These are phyloP conservation scores for Desmodus rotundus DNA, from an alignment of 2,113 vertebrate genomes.

Conservation along the genomic window DNA sequence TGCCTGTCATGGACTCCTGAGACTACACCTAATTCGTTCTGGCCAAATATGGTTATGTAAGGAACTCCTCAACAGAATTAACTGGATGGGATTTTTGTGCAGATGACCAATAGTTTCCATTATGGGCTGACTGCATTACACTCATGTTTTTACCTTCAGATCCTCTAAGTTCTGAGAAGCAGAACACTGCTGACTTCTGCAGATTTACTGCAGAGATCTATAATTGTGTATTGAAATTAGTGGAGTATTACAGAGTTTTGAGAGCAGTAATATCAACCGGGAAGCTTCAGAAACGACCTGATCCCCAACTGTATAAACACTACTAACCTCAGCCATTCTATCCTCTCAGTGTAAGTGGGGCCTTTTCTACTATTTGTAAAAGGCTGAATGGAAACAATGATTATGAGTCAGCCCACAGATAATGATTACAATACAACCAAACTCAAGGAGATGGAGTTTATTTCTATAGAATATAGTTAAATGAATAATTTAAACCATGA, in stretches of 20 bases:
- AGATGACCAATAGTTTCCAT: background rate
- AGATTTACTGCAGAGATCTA: background rate
- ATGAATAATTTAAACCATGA: constrained; percentile 10
- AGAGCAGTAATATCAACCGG: background rate
- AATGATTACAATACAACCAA: background rate
- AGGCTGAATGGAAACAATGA: background rate
- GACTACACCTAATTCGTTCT: background rate
- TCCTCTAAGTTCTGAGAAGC: background rate
- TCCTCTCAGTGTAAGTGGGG: background rate
- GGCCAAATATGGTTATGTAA: background rate
- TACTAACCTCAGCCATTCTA: background rate
- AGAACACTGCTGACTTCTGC: background rate
- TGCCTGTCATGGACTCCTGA: background rate
- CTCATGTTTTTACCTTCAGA: background rate
- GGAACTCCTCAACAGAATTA: background rate
- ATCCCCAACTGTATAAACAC: background rate
- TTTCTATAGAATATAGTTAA: background rate
- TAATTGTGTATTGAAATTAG: background rate
- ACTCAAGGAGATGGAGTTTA: background rate
- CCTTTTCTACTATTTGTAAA: background rate
- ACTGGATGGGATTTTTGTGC: background rate
- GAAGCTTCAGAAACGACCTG: background rate
- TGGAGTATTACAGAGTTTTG: background rate
- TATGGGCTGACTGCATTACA: background rate
- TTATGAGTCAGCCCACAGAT: background rate